Evolutionary conservation across 2,113 vertebrate species (phyloP), one percentile per base, ranked within the genome.

Genomic region (Mungos mungo): DNA sequence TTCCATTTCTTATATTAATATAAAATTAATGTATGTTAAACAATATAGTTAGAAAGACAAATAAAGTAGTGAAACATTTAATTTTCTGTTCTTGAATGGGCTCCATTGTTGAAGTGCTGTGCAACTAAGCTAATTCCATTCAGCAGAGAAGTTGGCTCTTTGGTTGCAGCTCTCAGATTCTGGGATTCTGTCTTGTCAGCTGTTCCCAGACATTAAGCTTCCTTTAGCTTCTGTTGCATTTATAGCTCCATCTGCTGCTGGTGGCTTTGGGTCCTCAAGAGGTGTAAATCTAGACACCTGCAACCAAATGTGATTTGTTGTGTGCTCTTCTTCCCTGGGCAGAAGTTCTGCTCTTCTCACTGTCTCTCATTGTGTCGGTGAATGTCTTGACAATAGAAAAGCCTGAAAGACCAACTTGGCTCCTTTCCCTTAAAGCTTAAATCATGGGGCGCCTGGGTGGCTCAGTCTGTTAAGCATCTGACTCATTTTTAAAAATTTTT

Each of bases 11-110:
- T 85, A 21, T 83, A 66, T 83, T 89, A 57, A 35, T 68, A 31
- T 52, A 80, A 68, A 38, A 8, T 47, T 5, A n/a, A 21, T 65
- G 21, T 84, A 38, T 65, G 35, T 35, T 47, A 94, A 69, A 45
- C 88, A 77, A 54, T 89, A 10, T 77, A 92, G 65, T 69, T 92
- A 66, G 38, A 72, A 80, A 84, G 25, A 82, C 33, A 45, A 71
- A 31, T 76, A 84, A 79, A 63, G 2, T 33, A 12, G 5, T 35
- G 72, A 89, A 93, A 79, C n/a, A 68, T 81, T 69, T 33, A 33
- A 66, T 63, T 88, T 95, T 95, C 69, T 95, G 13, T 89, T 90
- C 38, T 93, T 45, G 65, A 65, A 65, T 88, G 29, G 31, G 45
- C 35, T 89, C 68, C 93, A 31, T 81, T 86, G 23, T 83, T 95